Conservation (phyloP, 2,113 vertebrate species). For the Mungos mungo region DNA sequence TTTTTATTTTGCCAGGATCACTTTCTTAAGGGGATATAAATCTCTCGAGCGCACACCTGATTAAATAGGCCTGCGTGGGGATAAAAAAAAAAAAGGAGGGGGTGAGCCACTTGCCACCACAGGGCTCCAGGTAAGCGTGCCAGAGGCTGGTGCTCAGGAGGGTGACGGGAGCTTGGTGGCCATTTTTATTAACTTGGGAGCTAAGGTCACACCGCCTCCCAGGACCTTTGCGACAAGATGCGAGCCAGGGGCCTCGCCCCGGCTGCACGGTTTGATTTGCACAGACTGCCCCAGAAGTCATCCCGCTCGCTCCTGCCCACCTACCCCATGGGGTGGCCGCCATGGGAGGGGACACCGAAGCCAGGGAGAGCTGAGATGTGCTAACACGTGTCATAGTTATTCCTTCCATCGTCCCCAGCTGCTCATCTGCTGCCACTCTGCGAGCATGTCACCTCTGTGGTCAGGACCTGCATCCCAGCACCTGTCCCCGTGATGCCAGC, state of each 20-base stretch:
- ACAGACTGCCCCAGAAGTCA: background rate
- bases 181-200: slow-evolving; percentile 42
- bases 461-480: background rate
- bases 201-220: background rate
- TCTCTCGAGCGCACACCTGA: slow-evolving; percentile 43
- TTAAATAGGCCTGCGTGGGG: slow-evolving; percentile 42
- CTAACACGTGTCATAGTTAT: background rate
- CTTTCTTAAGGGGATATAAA: slow-evolving; percentile 67
- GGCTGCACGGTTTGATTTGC: background rate
- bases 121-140: background rate
- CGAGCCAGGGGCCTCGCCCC: background rate
- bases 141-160: background rate
- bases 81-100: background rate
- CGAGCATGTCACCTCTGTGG: background rate
- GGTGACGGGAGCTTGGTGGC: background rate
- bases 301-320: rapidly evolving
- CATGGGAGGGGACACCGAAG: rapidly evolving
- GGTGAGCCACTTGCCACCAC: background rate
- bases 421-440: background rate
- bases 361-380: background rate
- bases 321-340: background rate
- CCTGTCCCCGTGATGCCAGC: background rate
- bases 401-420: background rate
- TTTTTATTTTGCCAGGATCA: slow-evolving; percentile 61
- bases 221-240: background rate